Base-by-base conservation (phyloP, 1,140 invertebrate genomes). In the Drosophila sp. region DNA sequence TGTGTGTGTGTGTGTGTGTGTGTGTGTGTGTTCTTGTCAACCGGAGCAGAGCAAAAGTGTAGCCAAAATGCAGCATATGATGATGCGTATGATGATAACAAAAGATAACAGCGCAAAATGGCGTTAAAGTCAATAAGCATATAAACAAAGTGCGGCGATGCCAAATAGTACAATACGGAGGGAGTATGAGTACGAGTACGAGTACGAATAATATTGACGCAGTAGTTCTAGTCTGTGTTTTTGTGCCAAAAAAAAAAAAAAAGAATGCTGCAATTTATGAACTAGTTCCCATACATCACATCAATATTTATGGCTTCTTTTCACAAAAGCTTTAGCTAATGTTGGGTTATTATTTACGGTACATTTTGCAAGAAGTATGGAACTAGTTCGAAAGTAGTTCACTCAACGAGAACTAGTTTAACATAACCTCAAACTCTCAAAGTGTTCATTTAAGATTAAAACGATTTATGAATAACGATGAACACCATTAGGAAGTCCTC, bases 21-120 rank as follows among this genome's bases (percentile, higher is more conserved):
- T 11, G n/a, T 33, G 30, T 23, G 30, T 33, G 17, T 57, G 55
- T 25, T 29, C 17, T 32, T 56, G 55, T 57, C 55, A 57, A 57
- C 55, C 55, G 17, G 17, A 30, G 32, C 25, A 57, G 27, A 58
- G 33, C 17, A 57, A 57, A 33, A 33, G 25, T 55, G 29, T 55
- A 29, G 56, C 30, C 32, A 35, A 58, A 58, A 58, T 58, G 56
- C 56, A 58, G 56, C 56, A 35, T 58, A 58, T 58, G 56, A 58
- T 58, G 56, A 58, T 58, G 56, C 56, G 56, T 58, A 58, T 58
- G 56, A 58, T 58, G 56, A 58, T 58, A 58, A 58, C 56, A 58
- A 35, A 58, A 35, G 33, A 58, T 35, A 58, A 58, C 56, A 50
- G 44, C 23, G 23, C 23, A 58, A 35, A 58, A 58, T 58, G 56